Base-by-base conservation (phyloP, 2,888 invertebrate genomes). In the Steinernema carpocapsae region DNA sequence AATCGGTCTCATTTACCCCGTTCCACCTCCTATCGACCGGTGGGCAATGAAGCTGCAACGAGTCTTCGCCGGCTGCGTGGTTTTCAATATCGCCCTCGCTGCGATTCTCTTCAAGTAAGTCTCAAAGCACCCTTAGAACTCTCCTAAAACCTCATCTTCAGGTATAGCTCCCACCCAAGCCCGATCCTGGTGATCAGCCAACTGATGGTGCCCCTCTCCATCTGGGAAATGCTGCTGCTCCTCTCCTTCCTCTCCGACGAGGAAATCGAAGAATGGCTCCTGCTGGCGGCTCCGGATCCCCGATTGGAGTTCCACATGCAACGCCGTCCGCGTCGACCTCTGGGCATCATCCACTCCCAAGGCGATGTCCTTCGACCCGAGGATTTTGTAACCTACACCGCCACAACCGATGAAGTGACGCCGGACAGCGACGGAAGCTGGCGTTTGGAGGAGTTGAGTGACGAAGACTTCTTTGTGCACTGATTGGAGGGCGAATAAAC, bases 181-280 rank as follows among this genome's bases (percentile, higher is more conserved):
- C 77, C 77, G 0, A 29, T 46, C 19, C 24, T 72, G 17, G 72
- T 52, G 14, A 70, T 72, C 19, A 26, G 76, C n/a, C 77, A 77
- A 45, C 70, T 77, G 37, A 51, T 72, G n/a, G 26, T 77, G 42
- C 77, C 77, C 10, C 64, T 77, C 1, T 51, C 76, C 51, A 52
- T 77, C 19, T 77, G 77, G 77, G 77, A 77, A 70, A 14, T 73
- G 46, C 42, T 76, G 24, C 70, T 76, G n/a, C 22, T 74, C 22
- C 7, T 74, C 32, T 52, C 73, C 4, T 74, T 74, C 24, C 26
- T 32, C 43, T 71, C 73, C 24, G 70, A 29, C 19, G 70, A 74
- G 22, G 26, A 43, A 14, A n/a, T 74, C 48, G 70, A 74, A 6
- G 37, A 70, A 0, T 74, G 70, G 56, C 22, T 74, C 29, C 71